These are phyloP conservation scores for Pteruthius melanotis DNA, from an alignment of 2,113 vertebrate genomes.

Conservation along the genomic window DNA sequence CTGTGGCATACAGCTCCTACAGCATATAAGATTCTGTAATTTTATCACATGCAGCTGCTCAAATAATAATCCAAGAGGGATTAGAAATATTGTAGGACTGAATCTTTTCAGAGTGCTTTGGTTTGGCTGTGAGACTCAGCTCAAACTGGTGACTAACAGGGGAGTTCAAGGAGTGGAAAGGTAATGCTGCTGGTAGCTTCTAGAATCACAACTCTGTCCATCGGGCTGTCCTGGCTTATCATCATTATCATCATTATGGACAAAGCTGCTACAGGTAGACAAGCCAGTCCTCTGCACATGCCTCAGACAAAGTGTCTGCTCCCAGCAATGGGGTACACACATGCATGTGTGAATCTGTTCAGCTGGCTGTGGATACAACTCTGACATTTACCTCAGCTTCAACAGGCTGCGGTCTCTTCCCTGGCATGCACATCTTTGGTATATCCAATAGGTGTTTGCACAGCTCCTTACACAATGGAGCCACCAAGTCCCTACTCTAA, in stretches of 20 bases:
- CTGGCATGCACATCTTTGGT: background rate
- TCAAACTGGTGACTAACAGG: background rate
- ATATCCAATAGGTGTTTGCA: background rate
- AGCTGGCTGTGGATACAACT: background rate
- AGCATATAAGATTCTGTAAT: background rate
- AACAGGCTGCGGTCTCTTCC: background rate
- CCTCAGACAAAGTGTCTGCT: background rate
- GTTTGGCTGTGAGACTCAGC: background rate
- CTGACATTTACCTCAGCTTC: background rate
- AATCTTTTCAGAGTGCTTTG: background rate
- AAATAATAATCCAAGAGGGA: background rate
- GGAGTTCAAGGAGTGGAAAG: background rate
- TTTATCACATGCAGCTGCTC: background rate
- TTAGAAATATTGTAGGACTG: background rate
- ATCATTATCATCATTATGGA: background rate
- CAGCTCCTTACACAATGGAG: background rate
- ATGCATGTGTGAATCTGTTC: background rate
- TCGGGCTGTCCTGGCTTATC: background rate
- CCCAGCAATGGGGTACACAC: background rate
- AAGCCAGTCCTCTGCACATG: background rate
- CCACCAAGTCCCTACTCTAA: background rate
- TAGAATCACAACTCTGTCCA: background rate
- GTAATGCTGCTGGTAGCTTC: background rate
- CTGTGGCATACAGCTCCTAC: background rate
- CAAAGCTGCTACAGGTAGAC: background rate